phyloP scores from a whole-genome alignment of 2,888 invertebrate species.

The Phania funesta region DNA sequence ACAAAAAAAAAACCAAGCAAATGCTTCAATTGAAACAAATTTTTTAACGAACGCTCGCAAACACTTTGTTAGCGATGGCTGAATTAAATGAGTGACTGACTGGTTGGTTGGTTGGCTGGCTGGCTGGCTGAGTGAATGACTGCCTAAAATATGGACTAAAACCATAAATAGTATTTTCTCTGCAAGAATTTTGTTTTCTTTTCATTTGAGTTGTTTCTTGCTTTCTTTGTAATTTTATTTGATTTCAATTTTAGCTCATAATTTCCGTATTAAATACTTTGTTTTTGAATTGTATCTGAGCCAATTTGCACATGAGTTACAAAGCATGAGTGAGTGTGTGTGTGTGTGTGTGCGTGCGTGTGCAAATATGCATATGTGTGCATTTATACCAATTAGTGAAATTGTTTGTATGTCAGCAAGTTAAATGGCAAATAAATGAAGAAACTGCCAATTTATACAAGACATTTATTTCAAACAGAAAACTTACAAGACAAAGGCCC shows the following conservation, averaged over 20 bases:
- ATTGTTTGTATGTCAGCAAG: constrained; percentile 61
- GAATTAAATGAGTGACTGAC: constrained; percentile 1
- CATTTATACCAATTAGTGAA: constrained; percentile 59
- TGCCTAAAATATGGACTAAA: constrained; percentile 27
- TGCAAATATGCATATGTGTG: not conserved
- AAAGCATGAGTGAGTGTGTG: not conserved
- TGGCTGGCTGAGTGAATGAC: constrained; percentile 26
- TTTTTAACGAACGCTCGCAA: constrained; percentile 20
- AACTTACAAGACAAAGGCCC: constrained; percentile 17
- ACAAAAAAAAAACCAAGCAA: constrained; percentile 1
- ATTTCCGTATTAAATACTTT: constrained; percentile 64
- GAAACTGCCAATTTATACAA: constrained; percentile 66
- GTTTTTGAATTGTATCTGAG: constrained; percentile 57
- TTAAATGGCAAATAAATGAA: constrained; percentile 54
- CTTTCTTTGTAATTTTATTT: constrained; percentile 23
- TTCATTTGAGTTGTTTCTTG: constrained; percentile 3
- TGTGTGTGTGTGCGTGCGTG: not conserved
- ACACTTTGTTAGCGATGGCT: constrained; percentile 15
- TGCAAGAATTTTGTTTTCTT: not conserved
- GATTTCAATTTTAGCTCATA: constrained; percentile 48
- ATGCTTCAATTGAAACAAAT: constrained; percentile 46
- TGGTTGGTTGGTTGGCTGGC: not conserved
- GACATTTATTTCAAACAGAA: constrained; percentile 41
- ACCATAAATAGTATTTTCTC: constrained; percentile 43
- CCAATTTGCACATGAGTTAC: constrained; percentile 32